Evolutionary conservation across 92 coral and sea anemone species (phyloP), one percentile per base, ranked within the genome.

Genomic region (Pocillopora grandis): DNA sequence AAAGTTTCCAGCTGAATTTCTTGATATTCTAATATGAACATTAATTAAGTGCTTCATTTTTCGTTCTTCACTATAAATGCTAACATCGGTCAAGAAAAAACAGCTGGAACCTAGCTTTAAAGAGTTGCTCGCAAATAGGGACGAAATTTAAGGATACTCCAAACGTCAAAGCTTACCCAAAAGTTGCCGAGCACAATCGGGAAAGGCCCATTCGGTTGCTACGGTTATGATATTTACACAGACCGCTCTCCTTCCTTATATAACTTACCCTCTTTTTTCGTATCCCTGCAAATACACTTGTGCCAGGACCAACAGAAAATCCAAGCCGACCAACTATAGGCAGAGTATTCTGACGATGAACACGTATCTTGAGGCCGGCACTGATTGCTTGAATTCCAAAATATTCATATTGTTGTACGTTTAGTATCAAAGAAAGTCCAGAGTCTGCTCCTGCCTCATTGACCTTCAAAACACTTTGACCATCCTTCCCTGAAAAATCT

Each of bases 331-430:
- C 78, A 49, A 88, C 80, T 37, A 88, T 76, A 4, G 94, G 92
- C 9, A 77, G 88, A 27, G 88, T 87, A 35, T 91, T 72, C 72
- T 91, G 92, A 62, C 82, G 85, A 79, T 91, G 94, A 13, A 91
- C 73, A 13, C 66, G 75, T 3, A 91, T 86, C 80, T 85, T 91
- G 18, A 91, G 84, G 19, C 94, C 94, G 23, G 92, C 92, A 5
- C 55, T 65, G 20, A 35, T 55, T 20, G 84, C 66, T 14, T n/a
- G 4, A 15, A 35, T 58, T 9, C 87, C 88, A 33, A 37, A 70
- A 74, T 91, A 91, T 18, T 91, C 86, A 35, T 81, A 66, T 49
- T 88, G 89, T 21, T 88, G 67, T 2, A 84, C 75, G 68, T 84
- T 78, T 15, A 91, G 80, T 31, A 35, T 60, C 42, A 91, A 57